Evolutionary conservation across 2,113 vertebrate genomes (phyloP), one percentile per base, ranked within the genome.

Genomic region (human (Homo sapiens)): DNA sequence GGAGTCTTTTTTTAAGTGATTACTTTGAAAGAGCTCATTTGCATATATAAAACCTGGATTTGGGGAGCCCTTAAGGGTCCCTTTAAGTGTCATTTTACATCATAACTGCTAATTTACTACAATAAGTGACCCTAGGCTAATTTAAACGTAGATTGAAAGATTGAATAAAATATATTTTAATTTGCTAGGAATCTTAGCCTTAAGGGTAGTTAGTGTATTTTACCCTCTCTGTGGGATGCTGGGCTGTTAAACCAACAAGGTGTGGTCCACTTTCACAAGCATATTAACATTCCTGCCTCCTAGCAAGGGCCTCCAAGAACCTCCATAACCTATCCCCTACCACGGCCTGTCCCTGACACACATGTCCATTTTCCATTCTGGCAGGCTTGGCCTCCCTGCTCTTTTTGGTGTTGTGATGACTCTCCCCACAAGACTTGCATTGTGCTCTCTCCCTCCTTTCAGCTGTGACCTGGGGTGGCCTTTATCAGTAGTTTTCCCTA

Each of bases 311-410:
- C 81, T n/a, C 25, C 5, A 32, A 14, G 43, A 30, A 59, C 13
- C 7, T 93, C n/a, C 1, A 1, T 18, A 70, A 30, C 18, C 50
- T 43, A 12, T 11, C 22, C 40, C 32, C 23, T 17, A 1, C 14
- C 0, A 4, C 23, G 8, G 16, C 13, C 43, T 13, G 18, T 17
- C 2, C 4, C 13, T 22, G 3, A n/a, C 4, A 7, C 6, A 3
- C 38, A 55, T 18, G 14, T 16, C 1, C 40, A 14, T 8, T 35
- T 35, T 35, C 30, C 40, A 32, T 22, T 48, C 18, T 43, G 38
- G 52, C 52, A 45, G 61, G 13, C 0, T 3, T 25, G 30, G 1
- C 43, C 23, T 79, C 20, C 8, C 13, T 40, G 55, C 30, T 40
- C 16, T 23, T 79, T 38, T 55, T 48, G 43, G 0, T 50, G 14